phyloP scores from a whole-genome alignment of 2,113 vertebrate species.

The Aepyceros melampus region DNA sequence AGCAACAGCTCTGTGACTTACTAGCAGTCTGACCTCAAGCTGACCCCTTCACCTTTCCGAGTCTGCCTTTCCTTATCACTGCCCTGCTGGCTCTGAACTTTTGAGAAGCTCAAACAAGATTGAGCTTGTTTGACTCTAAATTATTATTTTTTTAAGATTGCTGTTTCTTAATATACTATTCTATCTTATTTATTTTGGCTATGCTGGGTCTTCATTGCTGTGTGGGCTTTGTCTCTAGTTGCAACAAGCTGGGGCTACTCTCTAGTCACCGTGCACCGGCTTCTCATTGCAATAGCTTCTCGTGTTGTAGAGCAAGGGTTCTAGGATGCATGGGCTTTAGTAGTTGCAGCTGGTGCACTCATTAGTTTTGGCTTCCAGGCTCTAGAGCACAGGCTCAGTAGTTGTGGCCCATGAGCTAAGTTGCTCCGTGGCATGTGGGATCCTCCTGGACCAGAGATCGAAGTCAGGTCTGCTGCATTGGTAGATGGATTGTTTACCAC shows the following conservation, averaged over 20 bases:
- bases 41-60: too few relatives aligned
- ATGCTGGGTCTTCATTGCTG: neutral
- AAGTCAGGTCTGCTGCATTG: neutral
- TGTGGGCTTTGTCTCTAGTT: neutral
- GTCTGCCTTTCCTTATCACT: rapidly evolving
- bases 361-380: neutral
- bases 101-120: neutral
- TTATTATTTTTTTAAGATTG: neutral
- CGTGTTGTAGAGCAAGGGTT: neutral
- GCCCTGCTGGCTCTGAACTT: neutral
- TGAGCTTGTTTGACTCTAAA: neutral
- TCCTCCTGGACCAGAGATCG: neutral
- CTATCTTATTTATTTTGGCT: neutral
- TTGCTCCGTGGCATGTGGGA: neutral
- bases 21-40: neutral
- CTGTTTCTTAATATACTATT: neutral
- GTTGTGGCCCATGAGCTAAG: neutral
- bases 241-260: neutral
- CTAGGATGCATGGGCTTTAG: neutral
- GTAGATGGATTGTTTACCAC: neutral
- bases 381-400: neutral
- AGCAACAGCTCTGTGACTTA: neutral
- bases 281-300: neutral
- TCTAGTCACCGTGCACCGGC: neutral
- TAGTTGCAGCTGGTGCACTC: neutral